phyloP scores from a whole-genome alignment of 2,888 invertebrate genomes.

The Synanthedon myopaeformis region DNA sequence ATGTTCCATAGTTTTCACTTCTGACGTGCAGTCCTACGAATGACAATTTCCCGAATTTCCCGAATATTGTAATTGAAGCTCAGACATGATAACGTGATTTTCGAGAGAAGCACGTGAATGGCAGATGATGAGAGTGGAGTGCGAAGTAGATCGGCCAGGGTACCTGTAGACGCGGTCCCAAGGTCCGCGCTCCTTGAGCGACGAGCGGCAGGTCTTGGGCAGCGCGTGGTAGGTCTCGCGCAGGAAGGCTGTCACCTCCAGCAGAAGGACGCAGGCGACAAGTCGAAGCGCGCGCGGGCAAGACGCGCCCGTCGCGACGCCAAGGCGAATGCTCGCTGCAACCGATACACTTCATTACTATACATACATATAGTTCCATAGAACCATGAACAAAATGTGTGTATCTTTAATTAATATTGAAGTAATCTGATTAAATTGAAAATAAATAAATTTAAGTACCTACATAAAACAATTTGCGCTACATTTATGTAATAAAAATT shows the following conservation, averaged over 20 bases:
- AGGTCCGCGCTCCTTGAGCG: constrained; percentile 83
- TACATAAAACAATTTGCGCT: too few species aligned
- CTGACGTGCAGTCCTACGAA: too few species aligned
- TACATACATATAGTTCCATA: too few species aligned
- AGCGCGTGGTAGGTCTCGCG: constrained; percentile 94
- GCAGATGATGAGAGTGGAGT: not conserved
- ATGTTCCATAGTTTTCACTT: too few species aligned
- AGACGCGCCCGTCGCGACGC: constrained; percentile 76
- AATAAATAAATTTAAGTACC: too few species aligned
- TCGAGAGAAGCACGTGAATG: not conserved
- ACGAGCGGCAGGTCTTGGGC: constrained; percentile 78
- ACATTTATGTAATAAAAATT: too few species aligned
- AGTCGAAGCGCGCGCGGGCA: constrained; percentile 92
- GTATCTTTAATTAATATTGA: too few species aligned
- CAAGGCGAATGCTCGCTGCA: constrained; percentile 74
- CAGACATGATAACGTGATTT: too few species aligned
- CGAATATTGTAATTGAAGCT: too few species aligned
- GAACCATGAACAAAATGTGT: too few species aligned
- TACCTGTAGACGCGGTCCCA: constrained; percentile 86
- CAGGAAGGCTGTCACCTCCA: constrained; percentile 96
- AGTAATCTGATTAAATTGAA: too few species aligned
- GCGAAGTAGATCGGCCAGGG: constrained; percentile 1
- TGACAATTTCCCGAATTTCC: too few species aligned
- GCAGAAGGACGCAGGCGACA: constrained; percentile 92
- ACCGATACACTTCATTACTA: not conserved